Evolutionary conservation across 2,797 vertebrate species (phyloP).

Genomic region (Anguilla anguilla): DNA sequence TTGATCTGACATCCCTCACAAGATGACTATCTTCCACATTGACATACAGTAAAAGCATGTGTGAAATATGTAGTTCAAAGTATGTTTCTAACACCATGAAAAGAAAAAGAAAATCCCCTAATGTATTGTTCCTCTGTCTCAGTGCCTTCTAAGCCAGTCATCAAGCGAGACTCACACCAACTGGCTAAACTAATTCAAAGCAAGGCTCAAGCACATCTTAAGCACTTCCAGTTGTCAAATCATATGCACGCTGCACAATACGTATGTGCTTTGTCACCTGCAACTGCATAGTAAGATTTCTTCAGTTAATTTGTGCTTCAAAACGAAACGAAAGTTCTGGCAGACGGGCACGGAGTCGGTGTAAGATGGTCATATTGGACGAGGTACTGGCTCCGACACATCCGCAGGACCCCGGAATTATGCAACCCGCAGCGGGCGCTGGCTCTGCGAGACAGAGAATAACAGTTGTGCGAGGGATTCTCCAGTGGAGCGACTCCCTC

Average conservation of each 20-base stretch:
- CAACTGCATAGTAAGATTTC: background rate
- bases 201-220: background rate
- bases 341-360: background rate
- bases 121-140: background rate
- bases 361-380: background rate
- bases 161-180: background rate
- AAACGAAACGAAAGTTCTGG: background rate
- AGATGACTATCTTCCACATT: background rate
- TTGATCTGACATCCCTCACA: background rate
- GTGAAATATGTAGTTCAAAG: background rate
- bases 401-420: background rate
- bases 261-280: background rate
- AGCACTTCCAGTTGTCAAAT: background rate
- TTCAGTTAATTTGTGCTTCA: background rate
- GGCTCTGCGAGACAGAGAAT: background rate
- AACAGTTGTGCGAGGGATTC: constrained; percentile 20
- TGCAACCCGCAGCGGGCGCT: background rate
- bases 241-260: background rate
- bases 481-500: constrained; percentile 7
- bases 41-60: background rate
- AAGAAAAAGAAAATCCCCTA: background rate
- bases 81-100: background rate
- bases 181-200: background rate
- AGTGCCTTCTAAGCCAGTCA: background rate
- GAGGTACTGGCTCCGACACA: background rate